Evolutionary conservation across 1,140 invertebrate species (phyloP), one percentile per base, ranked within the genome.

Genomic region (Zaprionus gabonicus): DNA sequence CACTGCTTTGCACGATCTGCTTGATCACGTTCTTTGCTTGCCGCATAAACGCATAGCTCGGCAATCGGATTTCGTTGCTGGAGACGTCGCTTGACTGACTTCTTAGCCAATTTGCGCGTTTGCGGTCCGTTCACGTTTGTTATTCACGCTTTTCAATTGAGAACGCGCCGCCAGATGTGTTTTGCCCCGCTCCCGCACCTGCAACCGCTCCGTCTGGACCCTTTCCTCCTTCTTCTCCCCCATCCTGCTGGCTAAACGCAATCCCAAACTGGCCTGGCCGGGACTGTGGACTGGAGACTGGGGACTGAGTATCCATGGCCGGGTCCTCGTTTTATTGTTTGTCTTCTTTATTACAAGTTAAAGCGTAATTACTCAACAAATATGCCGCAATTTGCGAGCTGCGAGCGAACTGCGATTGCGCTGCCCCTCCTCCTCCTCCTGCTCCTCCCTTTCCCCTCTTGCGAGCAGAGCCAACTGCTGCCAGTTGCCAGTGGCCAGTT

Each of bases 301-400:
- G 9, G n/a, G 27, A 44, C 55, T 56, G 28, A 2, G 76, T 51
- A 73, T 82, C 76, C 64, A 63, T 82, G 73, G 66, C 44, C 56
- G 75, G 75, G 70, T 62, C 76, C 85, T 88, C 78, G 86, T 88
- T 90, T 88, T 90, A 90, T 88, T 88, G 85, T 88, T 88, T 88
- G 85, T 82, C 85, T 88, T 88, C 85, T 88, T 88, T 88, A 88
- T 88, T 88, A 88, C 85, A 88, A 88, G 85, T 85, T 88, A 85
- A 88, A 90, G 85, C 85, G 85, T 88, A 88, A 88, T 88, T 88
- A 88, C 85, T 88, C 85, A 88, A 88, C 85, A 88, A 88, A 88
- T 88, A 90, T 88, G 85, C 85, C 71, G 85, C 85, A 88, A 88
- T 88, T 88, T 88, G 84, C 71, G 86, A 74, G 83, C 83, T 71